Evolutionary conservation across 2,797 vertebrate species (phyloP).

Genomic region (Cuculus canorus): DNA sequence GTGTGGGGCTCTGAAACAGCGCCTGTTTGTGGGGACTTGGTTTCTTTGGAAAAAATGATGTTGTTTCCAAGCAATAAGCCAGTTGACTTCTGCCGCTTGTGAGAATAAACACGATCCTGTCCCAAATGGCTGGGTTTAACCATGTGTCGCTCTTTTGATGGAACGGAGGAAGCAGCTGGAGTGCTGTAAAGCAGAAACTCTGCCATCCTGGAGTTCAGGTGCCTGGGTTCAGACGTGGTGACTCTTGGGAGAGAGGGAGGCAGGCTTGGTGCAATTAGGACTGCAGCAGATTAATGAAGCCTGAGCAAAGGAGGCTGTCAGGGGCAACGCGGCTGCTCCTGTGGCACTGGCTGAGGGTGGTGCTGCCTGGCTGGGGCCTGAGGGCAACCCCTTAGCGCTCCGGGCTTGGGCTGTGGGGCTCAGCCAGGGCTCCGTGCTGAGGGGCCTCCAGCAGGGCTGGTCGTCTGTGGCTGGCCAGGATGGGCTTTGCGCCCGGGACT

Average conservation of each 20-base stretch:
- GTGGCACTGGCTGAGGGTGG: too few species aligned
- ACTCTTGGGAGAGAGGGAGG: too few species aligned
- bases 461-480: too few species aligned
- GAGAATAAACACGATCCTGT: not conserved
- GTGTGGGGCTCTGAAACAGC: not conserved
- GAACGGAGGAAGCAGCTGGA: accelerated
- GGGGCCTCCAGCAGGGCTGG: too few species aligned
- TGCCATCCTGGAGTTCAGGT: accelerated
- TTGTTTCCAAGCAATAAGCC: not conserved
- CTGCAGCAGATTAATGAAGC: too few species aligned
- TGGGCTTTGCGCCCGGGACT: too few species aligned
- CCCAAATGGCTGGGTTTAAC: accelerated
- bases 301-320: not conserved
- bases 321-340: not conserved
- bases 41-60: not conserved
- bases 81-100: not conserved
- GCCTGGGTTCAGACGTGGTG: accelerated
- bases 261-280: too few species aligned
- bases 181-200: not conserved
- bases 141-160: not conserved
- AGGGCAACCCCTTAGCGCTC: not conserved
- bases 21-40: accelerated
- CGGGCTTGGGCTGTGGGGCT: not conserved
- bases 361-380: not conserved
- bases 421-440: too few species aligned